Conservation (phyloP, 2,797 vertebrate species). For the Thunnus albacares region DNA sequence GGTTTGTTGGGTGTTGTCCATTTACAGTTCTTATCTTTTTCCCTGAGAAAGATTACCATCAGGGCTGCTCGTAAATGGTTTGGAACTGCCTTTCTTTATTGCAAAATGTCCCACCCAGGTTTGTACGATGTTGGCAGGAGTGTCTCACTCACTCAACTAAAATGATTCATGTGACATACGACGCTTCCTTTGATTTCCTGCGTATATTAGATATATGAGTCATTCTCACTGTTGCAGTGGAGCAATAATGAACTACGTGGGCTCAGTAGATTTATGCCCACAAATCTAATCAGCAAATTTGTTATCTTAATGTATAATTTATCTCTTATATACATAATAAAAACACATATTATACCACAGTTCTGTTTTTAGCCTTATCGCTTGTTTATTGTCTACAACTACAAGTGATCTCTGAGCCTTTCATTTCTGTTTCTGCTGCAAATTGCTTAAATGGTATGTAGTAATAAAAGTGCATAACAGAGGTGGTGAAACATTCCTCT, state of each 20-base stretch:
- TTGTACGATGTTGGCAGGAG: neutral
- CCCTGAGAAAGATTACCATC: constrained; percentile 20
- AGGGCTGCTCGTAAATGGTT: neutral
- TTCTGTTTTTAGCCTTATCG: neutral
- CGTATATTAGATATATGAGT: too few species aligned
- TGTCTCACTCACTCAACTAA: too few species aligned
- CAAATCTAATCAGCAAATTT: neutral
- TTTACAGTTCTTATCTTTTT: neutral
- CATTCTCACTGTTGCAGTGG: too few species aligned
- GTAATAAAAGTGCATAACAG: neutral
- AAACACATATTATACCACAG: neutral
- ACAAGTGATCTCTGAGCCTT: neutral
- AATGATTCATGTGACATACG: neutral
- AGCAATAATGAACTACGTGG: neutral
- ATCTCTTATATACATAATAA: neutral
- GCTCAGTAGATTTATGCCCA: neutral
- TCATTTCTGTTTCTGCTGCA: too few species aligned
- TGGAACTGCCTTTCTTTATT: too few species aligned
- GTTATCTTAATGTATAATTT: neutral
- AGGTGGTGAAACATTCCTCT: neutral
- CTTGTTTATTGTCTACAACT: neutral
- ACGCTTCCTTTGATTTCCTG: too few species aligned
- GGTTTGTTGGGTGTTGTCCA: neutral
- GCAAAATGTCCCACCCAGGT: neutral
- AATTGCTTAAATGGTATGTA: neutral